These are phyloP conservation scores for Engraulis encrasicolus DNA, from an alignment of 2,113 vertebrate genomes.

Conservation along the genomic window DNA sequence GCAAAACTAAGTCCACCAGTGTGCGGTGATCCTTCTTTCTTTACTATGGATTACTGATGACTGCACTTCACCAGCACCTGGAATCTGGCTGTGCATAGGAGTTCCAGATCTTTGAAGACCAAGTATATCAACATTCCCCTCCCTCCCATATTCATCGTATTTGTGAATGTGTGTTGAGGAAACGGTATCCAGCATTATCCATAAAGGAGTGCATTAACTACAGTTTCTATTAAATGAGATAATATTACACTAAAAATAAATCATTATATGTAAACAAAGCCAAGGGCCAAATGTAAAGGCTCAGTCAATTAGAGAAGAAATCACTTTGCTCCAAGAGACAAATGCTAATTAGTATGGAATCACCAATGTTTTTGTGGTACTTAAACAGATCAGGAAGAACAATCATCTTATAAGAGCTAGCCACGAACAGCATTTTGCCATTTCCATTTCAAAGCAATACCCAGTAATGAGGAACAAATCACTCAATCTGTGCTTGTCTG, in stretches of 20 bases:
- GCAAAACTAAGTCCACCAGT: too few relatives aligned
- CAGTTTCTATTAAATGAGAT: not conserved
- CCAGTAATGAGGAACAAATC: slow-evolving; percentile 29
- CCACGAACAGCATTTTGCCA: slow-evolving; percentile 15
- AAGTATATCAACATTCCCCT: too few relatives aligned
- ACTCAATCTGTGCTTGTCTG: not conserved
- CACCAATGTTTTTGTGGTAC: not conserved
- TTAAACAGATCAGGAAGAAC: not conserved
- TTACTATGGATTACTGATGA: too few relatives aligned
- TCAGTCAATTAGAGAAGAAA: not conserved
- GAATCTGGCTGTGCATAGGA: too few relatives aligned
- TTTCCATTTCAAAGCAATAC: slow-evolving; percentile 38
- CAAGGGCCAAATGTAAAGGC: not conserved
- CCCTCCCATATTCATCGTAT: too few relatives aligned
- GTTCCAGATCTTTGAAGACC: too few relatives aligned
- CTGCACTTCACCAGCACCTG: too few relatives aligned
- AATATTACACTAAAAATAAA: not conserved
- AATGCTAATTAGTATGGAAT: not conserved
- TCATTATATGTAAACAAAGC: not conserved
- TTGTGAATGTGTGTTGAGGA: too few relatives aligned
- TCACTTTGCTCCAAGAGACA: not conserved
- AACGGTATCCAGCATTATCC: too few relatives aligned
- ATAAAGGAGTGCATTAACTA: too few relatives aligned
- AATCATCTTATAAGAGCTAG: not conserved
- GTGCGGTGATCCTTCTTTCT: too few relatives aligned